Evolutionary conservation across 2,888 invertebrate genomes (phyloP).

Genomic region (Mythimna impura): DNA sequence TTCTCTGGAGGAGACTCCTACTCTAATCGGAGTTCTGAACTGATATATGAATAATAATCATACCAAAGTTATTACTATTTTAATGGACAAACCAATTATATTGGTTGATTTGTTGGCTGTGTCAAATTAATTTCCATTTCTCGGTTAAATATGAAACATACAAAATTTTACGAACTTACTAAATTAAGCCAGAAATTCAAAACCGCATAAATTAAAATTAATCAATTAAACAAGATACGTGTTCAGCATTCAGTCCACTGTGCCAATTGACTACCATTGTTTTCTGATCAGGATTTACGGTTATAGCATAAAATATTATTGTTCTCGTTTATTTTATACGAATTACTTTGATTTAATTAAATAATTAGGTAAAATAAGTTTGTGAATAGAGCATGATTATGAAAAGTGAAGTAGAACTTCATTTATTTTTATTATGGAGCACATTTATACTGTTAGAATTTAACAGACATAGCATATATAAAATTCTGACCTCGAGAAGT

Average conservation of each 20-base stretch:
- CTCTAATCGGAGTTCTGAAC: too few species aligned
- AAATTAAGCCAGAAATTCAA: not conserved
- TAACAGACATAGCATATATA: not conserved
- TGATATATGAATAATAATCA: not conserved
- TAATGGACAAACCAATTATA: constrained; percentile 8
- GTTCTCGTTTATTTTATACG: not conserved
- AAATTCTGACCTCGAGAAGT: not conserved
- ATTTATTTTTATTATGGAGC: constrained; percentile 3
- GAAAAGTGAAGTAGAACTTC: constrained; percentile 1
- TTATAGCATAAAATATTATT: not conserved
- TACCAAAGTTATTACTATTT: not conserved
- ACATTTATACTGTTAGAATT: not conserved
- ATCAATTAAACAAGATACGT: constrained; percentile 23
- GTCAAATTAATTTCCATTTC: constrained; percentile 1
- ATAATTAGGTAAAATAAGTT: not conserved
- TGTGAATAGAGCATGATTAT: not conserved
- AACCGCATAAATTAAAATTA: not conserved
- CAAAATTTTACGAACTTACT: not conserved
- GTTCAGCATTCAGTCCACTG: constrained; percentile 8
- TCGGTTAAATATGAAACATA: constrained; percentile 1
- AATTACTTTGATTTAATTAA: constrained; percentile 14
- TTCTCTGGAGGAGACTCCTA: too few species aligned
- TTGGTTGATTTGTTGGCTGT: not conserved
- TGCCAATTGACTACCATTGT: constrained; percentile 24
- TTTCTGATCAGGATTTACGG: constrained; percentile 11